Conservation (phyloP, 2,113 vertebrate genomes). For the Alexandromys fortis region DNA sequence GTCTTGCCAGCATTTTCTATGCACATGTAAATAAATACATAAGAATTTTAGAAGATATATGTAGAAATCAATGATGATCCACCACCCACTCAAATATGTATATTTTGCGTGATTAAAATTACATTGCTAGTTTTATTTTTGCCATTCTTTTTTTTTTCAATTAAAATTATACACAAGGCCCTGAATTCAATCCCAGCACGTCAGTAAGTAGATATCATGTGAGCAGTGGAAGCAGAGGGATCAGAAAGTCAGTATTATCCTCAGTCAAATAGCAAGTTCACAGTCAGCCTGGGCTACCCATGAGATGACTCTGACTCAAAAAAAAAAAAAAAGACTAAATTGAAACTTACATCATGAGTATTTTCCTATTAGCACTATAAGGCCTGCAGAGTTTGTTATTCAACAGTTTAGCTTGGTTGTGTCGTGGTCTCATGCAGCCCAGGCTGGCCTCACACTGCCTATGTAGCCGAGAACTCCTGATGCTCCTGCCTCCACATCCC, state of each 20-base stretch:
- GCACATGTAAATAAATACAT: not conserved
- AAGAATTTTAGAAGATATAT: not conserved
- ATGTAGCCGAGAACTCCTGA: not conserved
- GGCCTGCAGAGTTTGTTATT: not conserved
- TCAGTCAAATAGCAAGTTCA: not conserved
- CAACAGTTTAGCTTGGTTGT: not conserved
- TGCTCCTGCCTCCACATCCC: not conserved
- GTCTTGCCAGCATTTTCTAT: slow-evolving; percentile 21
- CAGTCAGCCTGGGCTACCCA: not conserved
- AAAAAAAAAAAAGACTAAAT: not conserved
- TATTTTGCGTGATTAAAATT: slow-evolving; percentile 21
- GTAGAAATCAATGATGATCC: not conserved
- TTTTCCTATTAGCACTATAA: not conserved
- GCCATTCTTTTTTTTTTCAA: slow-evolving; percentile 3
- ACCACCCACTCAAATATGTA: not conserved
- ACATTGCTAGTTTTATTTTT: not conserved
- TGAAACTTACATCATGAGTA: not conserved
- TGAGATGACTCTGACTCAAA: not conserved
- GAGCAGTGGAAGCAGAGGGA: not conserved
- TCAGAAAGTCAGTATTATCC: not conserved
- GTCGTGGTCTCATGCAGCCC: not conserved
- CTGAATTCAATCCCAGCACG: not conserved
- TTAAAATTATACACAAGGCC: not conserved
- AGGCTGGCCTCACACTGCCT: not conserved
- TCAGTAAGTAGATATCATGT: not conserved